phyloP scores from a whole-genome alignment of 2,797 vertebrate genomes.

The Sebastes goodei region DNA sequence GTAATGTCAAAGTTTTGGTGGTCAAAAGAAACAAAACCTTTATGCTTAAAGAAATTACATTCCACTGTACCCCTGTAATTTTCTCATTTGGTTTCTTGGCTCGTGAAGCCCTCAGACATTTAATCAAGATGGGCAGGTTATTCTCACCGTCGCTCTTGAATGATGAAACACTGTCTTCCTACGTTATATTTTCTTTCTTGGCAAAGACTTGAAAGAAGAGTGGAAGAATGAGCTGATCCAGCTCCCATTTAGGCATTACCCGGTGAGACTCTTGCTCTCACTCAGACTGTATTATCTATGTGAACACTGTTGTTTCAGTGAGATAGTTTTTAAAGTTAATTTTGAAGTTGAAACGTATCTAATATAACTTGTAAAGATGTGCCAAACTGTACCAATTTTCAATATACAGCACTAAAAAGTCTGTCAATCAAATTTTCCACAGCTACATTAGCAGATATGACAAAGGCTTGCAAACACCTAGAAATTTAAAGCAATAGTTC shows the following conservation, averaged over 20 bases:
- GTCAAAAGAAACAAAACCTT: background rate
- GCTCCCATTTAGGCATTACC: slow-evolving; percentile 34
- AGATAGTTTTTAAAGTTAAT: slow-evolving; percentile 9
- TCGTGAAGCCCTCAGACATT: slow-evolving; percentile 17
- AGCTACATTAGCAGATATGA: background rate
- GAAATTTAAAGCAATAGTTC: background rate
- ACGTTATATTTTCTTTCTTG: slow-evolving; percentile 23
- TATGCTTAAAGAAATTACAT: slow-evolving; percentile 7
- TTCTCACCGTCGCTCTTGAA: slow-evolving; percentile 15
- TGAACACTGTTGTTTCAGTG: background rate
- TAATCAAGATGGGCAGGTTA: slow-evolving; percentile 43
- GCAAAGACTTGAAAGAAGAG: slow-evolving; percentile 7
- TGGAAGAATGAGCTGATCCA: slow-evolving; percentile 27
- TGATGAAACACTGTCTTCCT: slow-evolving; percentile 31
- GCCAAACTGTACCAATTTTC: background rate
- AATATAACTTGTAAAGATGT: background rate
- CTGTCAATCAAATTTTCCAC: background rate
- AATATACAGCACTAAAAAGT: background rate
- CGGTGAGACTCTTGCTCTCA: background rate
- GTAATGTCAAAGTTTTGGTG: background rate
- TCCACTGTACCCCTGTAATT: background rate
- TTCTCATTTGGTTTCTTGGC: background rate
- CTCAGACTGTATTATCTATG: background rate
- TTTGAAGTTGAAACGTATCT: background rate
- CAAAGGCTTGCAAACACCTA: background rate